Evolutionary conservation across 2,888 invertebrate genomes (phyloP), one percentile per base, ranked within the genome.

Genomic region (Therioaphis trifolii): DNA sequence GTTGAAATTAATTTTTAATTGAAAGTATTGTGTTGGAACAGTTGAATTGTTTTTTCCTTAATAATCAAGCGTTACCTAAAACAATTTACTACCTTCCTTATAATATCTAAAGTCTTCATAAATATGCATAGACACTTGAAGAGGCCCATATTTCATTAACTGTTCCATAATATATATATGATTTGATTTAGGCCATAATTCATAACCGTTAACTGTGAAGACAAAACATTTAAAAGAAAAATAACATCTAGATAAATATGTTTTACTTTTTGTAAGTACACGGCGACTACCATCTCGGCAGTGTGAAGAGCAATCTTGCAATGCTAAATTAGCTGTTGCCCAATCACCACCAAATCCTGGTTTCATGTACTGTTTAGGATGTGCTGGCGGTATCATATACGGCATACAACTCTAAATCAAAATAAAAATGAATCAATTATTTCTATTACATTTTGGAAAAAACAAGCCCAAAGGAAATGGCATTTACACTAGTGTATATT

Each of bases 101-200:
- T 82, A 82, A 40, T 40, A 72, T 63, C 58, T 72, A 14, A 82
- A 82, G 74, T 82, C 82, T 1, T 74, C 29, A 21, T 82, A 82
- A 27, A 82, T 11, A 58, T 71, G 63, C 71, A 82, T 82, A 3
- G 63, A 72, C n/a, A 72, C 71, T 61, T 82, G 82, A 72, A 82
- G 58, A 4, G 82, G 82, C 3, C 82, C 82, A 27, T 72, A n/a
- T 4, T 18, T 27, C 58, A 82, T 82, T 46, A 82, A 15, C 43
- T 68, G 49, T 43, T 52, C 63, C 82, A 82, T 82, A 21, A 82
- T 63, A 18, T 21, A 11, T 0, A 43, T 21, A n/a, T 75, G 58
- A 58, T 61, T n/a, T 61, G 15, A 24, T 43, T 15, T 58, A 15
- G 58, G 21, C 58, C 58, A 75, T 61, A 75, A 14, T 61, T 75